Evolutionary conservation across 2,888 invertebrate species (phyloP), one percentile per base, ranked within the genome.

Genomic region (Galerucella pusilla): DNA sequence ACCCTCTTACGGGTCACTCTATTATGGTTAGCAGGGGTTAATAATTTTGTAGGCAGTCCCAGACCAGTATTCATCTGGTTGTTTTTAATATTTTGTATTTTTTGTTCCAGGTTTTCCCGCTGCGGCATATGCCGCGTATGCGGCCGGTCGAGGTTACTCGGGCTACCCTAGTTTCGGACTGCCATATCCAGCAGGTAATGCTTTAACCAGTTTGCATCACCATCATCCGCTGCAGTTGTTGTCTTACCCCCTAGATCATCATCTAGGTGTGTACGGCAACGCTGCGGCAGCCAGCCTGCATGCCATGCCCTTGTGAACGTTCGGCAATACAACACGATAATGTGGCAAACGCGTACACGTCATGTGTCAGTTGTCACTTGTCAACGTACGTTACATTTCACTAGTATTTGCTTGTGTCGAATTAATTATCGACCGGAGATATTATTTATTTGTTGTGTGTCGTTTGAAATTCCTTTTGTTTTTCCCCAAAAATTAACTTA

Each of bases 101-200:
- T 81, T 70, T 82, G 79, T 88, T 87, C 35, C 92, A 96, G 96
- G 96, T 92, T 96, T 97, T 90, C 96, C 96, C 91, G 96, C 96
- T 89, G 94, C 94, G 88, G 96, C 96, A 87, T 96, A 96, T 90
- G 96, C 97, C 90, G 96, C 97, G 88, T 97, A 96, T 90, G 96
- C 97, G 91, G 96, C 97, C 89, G 96, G 96, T 90, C 95, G 97
- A 90, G 96, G 97, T 89, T 97, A 96, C 91, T 96, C 96, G 91
- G 96, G 96, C 91, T 97, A 97, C 93, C 96, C 97, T 91, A 96
- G 96, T 93, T 97, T 97, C 92, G 96, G 97, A 93, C 95, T 97
- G 91, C 97, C 97, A 89, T 97, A 97, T 91, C 97, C 97, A 89
- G 95, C 97, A 96, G 96, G 96, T 96, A 96, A 96, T 93, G 93